Conservation (phyloP, 2,113 vertebrate genomes). For the Regulus satrapa region DNA sequence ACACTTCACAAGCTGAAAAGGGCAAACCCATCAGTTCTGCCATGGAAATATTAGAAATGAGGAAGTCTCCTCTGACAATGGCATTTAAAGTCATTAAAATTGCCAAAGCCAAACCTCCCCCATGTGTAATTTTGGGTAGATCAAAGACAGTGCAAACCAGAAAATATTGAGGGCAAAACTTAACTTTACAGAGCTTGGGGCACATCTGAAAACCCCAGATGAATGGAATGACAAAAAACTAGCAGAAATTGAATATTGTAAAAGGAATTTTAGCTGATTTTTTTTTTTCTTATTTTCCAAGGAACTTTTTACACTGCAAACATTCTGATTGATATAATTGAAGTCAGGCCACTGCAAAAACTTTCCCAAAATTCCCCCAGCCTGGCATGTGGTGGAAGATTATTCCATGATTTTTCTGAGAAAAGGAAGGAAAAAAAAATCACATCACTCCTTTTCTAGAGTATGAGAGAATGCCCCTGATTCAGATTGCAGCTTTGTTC, state of each 20-base stretch:
- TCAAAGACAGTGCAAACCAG: background rate
- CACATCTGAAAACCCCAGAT: background rate
- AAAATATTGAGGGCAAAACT: background rate
- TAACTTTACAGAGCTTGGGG: background rate
- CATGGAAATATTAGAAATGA: background rate
- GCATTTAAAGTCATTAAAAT: background rate
- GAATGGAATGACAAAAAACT: background rate
- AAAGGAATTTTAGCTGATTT: background rate
- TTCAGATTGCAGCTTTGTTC: background rate
- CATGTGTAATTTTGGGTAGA: background rate
- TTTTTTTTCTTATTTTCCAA: background rate
- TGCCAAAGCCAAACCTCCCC: background rate
- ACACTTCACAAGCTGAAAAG: background rate
- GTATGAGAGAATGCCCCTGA: accelerated
- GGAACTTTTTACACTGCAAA: background rate
- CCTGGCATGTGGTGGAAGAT: background rate
- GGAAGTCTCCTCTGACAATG: background rate
- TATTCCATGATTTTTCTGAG: background rate
- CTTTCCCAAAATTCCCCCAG: background rate
- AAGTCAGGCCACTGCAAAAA: background rate
- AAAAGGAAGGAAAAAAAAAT: background rate
- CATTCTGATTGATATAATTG: background rate
- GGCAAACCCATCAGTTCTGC: background rate
- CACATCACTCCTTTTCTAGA: background rate
- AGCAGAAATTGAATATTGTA: background rate